phyloP scores from a whole-genome alignment of 1,140 invertebrate species.

The Polypedilum vanderplanki region DNA sequence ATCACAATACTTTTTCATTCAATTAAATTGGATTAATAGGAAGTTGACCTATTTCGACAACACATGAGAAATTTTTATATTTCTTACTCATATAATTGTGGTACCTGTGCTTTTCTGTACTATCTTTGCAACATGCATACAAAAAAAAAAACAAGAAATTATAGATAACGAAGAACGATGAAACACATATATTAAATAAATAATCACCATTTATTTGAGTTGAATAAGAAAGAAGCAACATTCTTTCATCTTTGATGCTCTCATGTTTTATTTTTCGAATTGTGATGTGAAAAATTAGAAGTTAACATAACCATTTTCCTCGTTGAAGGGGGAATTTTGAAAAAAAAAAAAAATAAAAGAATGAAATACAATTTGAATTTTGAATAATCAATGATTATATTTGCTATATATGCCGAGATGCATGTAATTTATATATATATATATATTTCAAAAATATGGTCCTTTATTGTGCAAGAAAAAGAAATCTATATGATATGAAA shows the following conservation, averaged over 20 bases:
- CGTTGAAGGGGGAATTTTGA: conserved; percentile 1
- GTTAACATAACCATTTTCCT: not conserved
- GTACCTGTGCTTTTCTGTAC: not conserved
- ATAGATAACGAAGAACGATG: not conserved
- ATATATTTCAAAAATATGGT: conserved; percentile 10
- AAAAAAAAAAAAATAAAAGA: not conserved
- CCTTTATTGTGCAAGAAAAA: not conserved
- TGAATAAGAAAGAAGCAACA: not conserved
- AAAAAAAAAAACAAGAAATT: not conserved
- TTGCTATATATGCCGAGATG: not conserved
- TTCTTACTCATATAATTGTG: not conserved
- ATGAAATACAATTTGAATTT: not conserved
- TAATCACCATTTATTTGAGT: not conserved
- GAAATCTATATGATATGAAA: not conserved
- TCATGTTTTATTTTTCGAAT: not conserved
- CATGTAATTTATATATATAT: not conserved
- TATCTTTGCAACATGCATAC: not conserved
- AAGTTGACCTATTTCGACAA: too few relatives aligned
- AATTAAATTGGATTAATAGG: not conserved
- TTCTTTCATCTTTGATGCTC: not conserved
- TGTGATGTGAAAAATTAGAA: conserved; percentile 25
- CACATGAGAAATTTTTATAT: too few relatives aligned
- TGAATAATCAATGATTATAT: not conserved
- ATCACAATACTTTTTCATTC: not conserved
- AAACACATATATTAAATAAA: not conserved